These are phyloP conservation scores for Epirrhoe tristata DNA, from an alignment of 2,888 invertebrate species.

Conservation along the genomic window DNA sequence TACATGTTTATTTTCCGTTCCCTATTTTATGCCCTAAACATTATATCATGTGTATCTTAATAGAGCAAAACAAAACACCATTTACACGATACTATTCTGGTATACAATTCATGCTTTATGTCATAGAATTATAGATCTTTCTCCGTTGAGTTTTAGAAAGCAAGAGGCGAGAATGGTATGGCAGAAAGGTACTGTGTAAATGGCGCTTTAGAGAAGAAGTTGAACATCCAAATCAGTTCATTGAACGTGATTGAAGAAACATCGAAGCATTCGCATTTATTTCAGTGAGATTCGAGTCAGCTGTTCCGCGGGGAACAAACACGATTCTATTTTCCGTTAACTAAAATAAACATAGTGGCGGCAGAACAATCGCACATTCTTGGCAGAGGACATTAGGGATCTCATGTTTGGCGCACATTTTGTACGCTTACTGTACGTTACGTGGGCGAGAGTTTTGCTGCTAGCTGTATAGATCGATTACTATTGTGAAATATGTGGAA, in stretches of 20 bases:
- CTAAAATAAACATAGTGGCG: conserved; percentile 46
- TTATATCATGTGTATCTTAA: too few relatives aligned
- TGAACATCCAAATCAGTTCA: neutral
- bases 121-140: too few relatives aligned
- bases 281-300: conserved; percentile 23
- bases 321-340: conserved; percentile 37
- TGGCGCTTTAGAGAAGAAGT: too few relatives aligned
- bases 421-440: conserved; percentile 27
- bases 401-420: conserved; percentile 45
- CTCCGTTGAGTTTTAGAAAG: too few relatives aligned
- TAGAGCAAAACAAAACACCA: too few relatives aligned
- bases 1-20: too few relatives aligned
- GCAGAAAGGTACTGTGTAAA: too few relatives aligned
- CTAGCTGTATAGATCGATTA: conserved; percentile 36
- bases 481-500: conserved; percentile 6
- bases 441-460: conserved; percentile 34
- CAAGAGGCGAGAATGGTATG: too few relatives aligned
- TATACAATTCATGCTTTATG: too few relatives aligned
- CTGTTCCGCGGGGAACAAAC: conserved; percentile 31
- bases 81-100: too few relatives aligned
- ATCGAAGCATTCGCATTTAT: neutral
- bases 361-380: conserved; percentile 64
- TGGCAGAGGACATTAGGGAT: conserved; percentile 57
- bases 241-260: neutral
- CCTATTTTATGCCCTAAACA: too few relatives aligned